These are phyloP conservation scores for Uloborus diversus DNA, from an alignment of 1,140 invertebrate species.

Conservation along the genomic window DNA sequence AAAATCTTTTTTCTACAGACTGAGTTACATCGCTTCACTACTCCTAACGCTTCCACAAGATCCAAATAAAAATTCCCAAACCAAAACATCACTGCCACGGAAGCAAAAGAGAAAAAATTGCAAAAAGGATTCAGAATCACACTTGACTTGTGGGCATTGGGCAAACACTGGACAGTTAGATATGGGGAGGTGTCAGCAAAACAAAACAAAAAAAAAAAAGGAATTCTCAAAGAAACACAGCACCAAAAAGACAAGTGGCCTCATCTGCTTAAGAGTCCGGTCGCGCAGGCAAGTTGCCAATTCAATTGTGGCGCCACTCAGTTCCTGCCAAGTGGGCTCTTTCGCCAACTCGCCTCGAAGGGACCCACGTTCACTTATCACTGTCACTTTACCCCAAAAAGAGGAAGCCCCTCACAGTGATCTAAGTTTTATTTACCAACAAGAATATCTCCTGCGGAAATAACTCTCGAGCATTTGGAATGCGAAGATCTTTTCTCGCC, in stretches of 20 bases:
- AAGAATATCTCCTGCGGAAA: background rate
- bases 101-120: no score
- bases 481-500: background rate
- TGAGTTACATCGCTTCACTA: no score
- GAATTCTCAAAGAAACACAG: background rate
- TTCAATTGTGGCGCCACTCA: background rate
- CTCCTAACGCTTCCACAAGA: no score
- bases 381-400: background rate
- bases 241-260: background rate
- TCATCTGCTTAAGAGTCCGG: constrained; percentile 13
- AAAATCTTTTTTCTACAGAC: no score
- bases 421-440: background rate
- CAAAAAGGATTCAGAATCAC: no score
- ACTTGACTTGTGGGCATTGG: background rate
- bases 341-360: background rate
- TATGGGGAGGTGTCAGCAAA: background rate
- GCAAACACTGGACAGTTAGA: background rate
- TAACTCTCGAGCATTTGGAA: background rate
- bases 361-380: background rate
- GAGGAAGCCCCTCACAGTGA: background rate
- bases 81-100: no score
- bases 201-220: background rate
- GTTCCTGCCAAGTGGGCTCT: background rate
- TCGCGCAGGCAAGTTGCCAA: constrained; percentile 9
- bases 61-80: no score